phyloP scores from a whole-genome alignment of 2,113 vertebrate species.

The Sakesphorus luctuosus region DNA sequence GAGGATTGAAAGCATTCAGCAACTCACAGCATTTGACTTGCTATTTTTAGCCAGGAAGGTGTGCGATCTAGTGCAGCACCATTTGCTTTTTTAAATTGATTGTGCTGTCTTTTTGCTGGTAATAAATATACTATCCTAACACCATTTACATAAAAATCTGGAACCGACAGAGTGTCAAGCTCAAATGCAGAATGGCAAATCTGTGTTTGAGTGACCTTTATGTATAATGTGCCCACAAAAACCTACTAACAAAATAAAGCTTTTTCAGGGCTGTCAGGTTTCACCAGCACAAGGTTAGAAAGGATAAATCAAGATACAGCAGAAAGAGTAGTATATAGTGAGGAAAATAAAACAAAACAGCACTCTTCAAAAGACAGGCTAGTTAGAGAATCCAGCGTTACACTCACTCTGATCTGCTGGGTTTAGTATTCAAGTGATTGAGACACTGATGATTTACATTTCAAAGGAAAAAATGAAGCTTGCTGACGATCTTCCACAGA shows the following conservation, averaged over 20 bases:
- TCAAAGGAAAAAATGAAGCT: constrained; percentile 9
- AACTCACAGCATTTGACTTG: neutral
- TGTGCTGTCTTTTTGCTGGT: constrained; percentile 24
- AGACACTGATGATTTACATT: constrained; percentile 33
- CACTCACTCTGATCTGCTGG: neutral
- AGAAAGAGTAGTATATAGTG: neutral
- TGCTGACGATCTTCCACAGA: neutral
- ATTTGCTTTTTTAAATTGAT: constrained; percentile 32
- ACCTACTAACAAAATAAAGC: constrained; percentile 5
- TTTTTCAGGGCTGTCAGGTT: constrained; percentile 49
- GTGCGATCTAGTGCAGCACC: constrained; percentile 25
- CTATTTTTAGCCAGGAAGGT: constrained; percentile 32
- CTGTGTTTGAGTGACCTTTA: constrained; percentile 46
- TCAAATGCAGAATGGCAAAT: constrained; percentile 55
- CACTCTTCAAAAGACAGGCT: neutral
- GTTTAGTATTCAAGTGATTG: neutral
- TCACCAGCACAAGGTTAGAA: constrained; percentile 19
- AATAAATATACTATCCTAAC: constrained; percentile 59
- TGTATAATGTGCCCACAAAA: constrained; percentile 21
- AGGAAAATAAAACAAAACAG: neutral
- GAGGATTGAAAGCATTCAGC: constrained; percentile 1
- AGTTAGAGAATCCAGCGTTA: neutral
- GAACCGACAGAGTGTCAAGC: constrained; percentile 32
- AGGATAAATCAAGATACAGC: constrained; percentile 40
- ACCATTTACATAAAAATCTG: constrained; percentile 63